Conservation (phyloP, 2,888 invertebrate species). For the Ormyrus nitidulus region DNA sequence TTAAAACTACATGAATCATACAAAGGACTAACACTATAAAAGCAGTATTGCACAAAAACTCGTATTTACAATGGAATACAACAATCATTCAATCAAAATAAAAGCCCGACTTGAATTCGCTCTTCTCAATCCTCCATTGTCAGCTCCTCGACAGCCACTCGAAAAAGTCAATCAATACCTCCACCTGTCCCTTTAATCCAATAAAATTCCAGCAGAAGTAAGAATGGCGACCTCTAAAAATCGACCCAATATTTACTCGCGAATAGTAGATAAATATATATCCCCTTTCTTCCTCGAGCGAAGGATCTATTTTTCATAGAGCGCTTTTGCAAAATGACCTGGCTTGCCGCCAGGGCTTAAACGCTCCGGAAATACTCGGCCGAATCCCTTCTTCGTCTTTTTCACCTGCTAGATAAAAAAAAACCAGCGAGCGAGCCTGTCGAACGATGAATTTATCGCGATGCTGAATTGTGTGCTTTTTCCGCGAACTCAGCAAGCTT, state of each 20-base stretch:
- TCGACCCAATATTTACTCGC: slow-evolving; percentile 22
- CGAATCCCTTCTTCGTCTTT: background rate
- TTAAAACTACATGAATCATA: no score
- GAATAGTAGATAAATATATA: slow-evolving; percentile 13
- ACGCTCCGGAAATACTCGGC: slow-evolving; percentile 42
- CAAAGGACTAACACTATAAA: no score
- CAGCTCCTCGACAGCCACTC: no score
- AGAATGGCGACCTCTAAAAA: slow-evolving; percentile 12
- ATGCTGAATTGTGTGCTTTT: background rate
- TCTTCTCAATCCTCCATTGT: no score
- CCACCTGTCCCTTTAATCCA: slow-evolving; percentile 6
- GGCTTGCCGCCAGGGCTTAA: slow-evolving; percentile 50
- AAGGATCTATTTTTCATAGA: slow-evolving; percentile 48
- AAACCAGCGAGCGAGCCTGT: background rate
- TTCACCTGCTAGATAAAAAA: background rate
- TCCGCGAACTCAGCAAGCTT: background rate
- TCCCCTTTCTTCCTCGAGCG: background rate
- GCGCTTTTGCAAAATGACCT: slow-evolving; percentile 52
- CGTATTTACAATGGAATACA: background rate
- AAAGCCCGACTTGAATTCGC: no score
- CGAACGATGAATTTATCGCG: slow-evolving; percentile 30
- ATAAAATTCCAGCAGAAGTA: slow-evolving; percentile 16
- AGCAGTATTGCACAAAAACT: background rate
- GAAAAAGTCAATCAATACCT: background rate
- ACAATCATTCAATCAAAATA: background rate